Base-by-base conservation (phyloP, 2,113 vertebrate species). In the Platycercus adscitus region DNA sequence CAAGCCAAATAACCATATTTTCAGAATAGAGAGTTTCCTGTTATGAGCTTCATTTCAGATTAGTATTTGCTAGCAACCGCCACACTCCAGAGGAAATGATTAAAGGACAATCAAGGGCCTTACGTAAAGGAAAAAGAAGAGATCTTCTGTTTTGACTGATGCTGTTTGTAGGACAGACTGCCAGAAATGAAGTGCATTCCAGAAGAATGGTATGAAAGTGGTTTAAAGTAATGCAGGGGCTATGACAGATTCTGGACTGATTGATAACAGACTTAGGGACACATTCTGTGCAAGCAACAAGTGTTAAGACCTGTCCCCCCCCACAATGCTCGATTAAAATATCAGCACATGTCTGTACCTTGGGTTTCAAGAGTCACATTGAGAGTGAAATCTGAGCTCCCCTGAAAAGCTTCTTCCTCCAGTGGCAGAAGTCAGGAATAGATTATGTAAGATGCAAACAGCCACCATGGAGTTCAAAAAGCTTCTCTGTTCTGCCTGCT, bases 11-110 rank as follows among this genome's bases (percentile, higher is more conserved):
- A 76, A 68, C 17, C 7, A 0, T n/a, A 41, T 85, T 76, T 91
- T 61, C 93, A 89, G 87, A 91, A 56, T 5, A 4, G n/a, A 93
- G 73, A 87, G 84, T 68, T 96, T 96, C 95, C 94, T 96, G 89
- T 95, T 95, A 91, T 65, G 78, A 95, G 61, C 46, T 89, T 88
- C 60, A 96, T 93, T 97, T 89, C 81, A 81, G 81, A 87, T 95
- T 60, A 89, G 73, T 87, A 92, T 92, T 93, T 94, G 93, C 89
- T 89, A 91, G 93, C 83, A 90, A 94, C 81, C 78, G 82, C 70
- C 93, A 88, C 89, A 80, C 94, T 97, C 93, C 91, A 88, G 91
- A 89, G 89, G 93, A 93, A 97, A 94, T 80, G 66, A 92, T 89
- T 79, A 69, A 85, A 81, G 93, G 70, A 91, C 77, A 69, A 61